Conservation (phyloP, 2,797 vertebrate species). For the Rhinoraja longicauda region DNA sequence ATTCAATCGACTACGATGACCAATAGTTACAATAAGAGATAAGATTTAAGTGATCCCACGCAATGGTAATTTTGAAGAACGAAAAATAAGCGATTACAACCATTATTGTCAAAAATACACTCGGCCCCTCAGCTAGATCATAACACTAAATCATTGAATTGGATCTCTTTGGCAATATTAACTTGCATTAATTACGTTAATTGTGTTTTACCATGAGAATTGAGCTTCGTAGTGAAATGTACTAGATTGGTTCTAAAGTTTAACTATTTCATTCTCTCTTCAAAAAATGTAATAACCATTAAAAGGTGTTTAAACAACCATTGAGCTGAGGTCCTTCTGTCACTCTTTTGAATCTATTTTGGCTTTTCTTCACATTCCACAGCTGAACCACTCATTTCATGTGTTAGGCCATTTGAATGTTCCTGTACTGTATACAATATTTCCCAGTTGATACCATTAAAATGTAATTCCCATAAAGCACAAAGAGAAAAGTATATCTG, state of each 20-base stretch:
- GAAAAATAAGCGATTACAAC: neutral
- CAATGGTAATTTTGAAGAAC: neutral
- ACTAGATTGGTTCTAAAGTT: neutral
- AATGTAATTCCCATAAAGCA: conserved; percentile 5
- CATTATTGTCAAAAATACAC: neutral
- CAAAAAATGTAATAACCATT: neutral
- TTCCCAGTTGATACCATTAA: neutral
- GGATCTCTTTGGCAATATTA: neutral
- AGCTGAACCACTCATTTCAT: neutral
- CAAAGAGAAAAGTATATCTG: neutral
- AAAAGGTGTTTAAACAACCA: neutral
- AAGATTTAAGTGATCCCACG: no score
- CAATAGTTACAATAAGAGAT: neutral
- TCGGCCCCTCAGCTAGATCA: neutral
- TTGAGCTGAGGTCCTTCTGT: neutral
- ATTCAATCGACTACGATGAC: neutral
- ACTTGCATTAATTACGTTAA: neutral
- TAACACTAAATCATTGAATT: neutral
- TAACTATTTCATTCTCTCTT: neutral
- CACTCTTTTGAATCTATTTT: neutral
- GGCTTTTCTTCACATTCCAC: neutral
- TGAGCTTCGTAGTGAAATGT: neutral
- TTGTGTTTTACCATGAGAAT: neutral
- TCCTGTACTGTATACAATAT: neutral
- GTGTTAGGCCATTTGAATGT: neutral